Percentiles rank a stretch among this genome's conserved stretches.
phyloP scores from a whole-genome alignment of 1,140 invertebrate species.

The Drosophila bifasciata region DNA sequence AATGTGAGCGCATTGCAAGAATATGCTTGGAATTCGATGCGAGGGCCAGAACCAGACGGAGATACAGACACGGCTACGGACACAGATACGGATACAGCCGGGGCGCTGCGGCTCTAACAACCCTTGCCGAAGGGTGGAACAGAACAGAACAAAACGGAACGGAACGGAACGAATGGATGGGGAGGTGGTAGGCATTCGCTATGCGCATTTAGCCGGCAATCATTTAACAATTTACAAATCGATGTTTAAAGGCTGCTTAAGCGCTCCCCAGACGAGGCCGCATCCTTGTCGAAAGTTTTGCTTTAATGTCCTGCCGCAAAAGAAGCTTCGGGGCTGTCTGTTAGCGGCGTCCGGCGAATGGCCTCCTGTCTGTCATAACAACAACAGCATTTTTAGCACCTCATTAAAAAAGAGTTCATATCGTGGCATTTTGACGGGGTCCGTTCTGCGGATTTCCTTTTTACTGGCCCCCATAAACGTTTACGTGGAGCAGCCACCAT shows the following conservation, averaged over 20 bases:
- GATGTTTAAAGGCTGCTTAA: constrained; percentile 76
- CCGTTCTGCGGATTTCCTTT: constrained; percentile 35
- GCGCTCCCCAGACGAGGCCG: constrained; percentile 13
- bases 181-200: constrained; percentile 56
- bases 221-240: constrained; percentile 83
- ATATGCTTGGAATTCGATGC: constrained; percentile 69
- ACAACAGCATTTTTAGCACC: constrained; percentile 82
- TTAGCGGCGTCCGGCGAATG: constrained; percentile 47
- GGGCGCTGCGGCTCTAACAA: constrained; percentile 33
- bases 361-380: constrained; percentile 74
- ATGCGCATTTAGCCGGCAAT: constrained; percentile 78
- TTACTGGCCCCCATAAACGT: constrained; percentile 57
- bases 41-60: constrained; percentile 28
- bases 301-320: constrained; percentile 61
- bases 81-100: constrained; percentile 2
- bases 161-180: constrained; percentile 10
- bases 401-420: constrained; percentile 83
- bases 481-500: constrained; percentile 40
- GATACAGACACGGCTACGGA: constrained; percentile 12
- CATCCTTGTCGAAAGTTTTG: constrained; percentile 52
- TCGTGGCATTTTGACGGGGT: constrained; percentile 66
- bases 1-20: constrained; percentile 68
- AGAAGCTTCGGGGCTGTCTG: constrained; percentile 25
- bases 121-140: constrained; percentile 50
- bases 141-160: constrained; percentile 27